A percentile compares a stretch with the other conserved stretches of the same genome.
Conservation (phyloP, 2,797 vertebrate species). For the Gambelia wislizenii region DNA sequence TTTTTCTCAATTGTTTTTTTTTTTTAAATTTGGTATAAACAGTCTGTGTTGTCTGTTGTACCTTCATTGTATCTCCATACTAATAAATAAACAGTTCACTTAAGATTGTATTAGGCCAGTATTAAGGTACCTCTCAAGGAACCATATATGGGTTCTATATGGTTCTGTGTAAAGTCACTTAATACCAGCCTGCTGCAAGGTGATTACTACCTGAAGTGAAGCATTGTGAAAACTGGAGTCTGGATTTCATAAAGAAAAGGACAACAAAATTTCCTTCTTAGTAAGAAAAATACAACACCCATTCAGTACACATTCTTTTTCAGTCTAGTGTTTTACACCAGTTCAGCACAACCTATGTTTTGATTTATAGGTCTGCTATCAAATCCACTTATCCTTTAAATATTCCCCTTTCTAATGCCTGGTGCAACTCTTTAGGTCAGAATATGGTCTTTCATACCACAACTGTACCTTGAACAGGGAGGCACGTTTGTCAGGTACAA, state of each 20-base stretch:
- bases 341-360: not conserved
- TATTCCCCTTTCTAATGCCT: not conserved
- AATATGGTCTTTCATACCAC: not conserved
- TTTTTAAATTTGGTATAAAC: not conserved
- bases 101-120: too few relatives aligned
- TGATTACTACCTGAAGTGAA: not conserved
- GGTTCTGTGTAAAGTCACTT: too few relatives aligned
- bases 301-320: not conserved
- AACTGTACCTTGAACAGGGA: not conserved
- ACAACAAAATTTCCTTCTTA: not conserved
- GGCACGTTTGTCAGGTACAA: constrained; percentile 56
- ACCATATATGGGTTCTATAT: too few relatives aligned
- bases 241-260: not conserved
- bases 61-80: not conserved
- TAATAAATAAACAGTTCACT: not conserved
- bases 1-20: not conserved
- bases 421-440: not conserved
- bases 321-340: not conserved
- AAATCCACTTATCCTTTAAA: not conserved
- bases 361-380: not conserved
- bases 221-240: not conserved
- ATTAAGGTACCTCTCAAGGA: too few relatives aligned
- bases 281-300: not conserved
- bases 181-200: too few relatives aligned
- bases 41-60: not conserved